Percentiles rank a stretch among this genome's conserved stretches.
Conservation (phyloP, 2,797 vertebrate species). For the Bryconaethiops microstoma region DNA sequence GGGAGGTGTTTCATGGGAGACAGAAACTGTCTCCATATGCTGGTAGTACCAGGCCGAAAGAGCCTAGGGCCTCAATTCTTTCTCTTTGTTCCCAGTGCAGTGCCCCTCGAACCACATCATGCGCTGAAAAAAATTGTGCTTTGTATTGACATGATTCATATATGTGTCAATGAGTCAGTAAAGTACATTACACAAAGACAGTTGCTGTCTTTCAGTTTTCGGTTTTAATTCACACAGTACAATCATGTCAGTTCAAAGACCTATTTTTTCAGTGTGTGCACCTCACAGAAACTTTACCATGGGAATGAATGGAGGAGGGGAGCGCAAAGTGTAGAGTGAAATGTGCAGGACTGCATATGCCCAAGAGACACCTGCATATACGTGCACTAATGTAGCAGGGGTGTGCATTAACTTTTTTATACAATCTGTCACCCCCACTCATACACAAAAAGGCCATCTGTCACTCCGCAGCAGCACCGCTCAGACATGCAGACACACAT, state of each 20-base stretch:
- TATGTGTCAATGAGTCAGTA: background rate
- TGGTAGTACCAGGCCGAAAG: background rate
- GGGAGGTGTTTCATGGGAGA: conserved; percentile 22
- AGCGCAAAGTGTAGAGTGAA: background rate
- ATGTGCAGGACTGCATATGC: conserved; percentile 4
- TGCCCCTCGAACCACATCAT: background rate
- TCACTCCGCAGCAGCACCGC: conserved; percentile 41
- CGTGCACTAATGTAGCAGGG: conserved; percentile 2
- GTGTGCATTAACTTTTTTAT: conserved; percentile 52
- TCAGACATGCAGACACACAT: conserved; percentile 19
- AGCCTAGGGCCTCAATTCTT: background rate
- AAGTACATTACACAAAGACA: background rate
- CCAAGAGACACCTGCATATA: conserved; percentile 25
- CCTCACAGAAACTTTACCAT: background rate
- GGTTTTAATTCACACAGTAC: background rate
- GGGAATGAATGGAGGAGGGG: background rate
- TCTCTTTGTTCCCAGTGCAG: background rate
- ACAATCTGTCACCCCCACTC: conserved; percentile 53
- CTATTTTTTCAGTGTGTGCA: background rate
- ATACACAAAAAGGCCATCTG: conserved; percentile 46
- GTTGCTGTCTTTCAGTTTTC: background rate
- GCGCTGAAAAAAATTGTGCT: background rate
- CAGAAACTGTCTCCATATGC: conserved; percentile 46
- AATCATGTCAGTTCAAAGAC: background rate
- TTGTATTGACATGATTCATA: background rate